Evolutionary conservation across 2,113 vertebrate species (phyloP), one percentile per base, ranked within the genome.

Genomic region (Rostratula benghalensis): DNA sequence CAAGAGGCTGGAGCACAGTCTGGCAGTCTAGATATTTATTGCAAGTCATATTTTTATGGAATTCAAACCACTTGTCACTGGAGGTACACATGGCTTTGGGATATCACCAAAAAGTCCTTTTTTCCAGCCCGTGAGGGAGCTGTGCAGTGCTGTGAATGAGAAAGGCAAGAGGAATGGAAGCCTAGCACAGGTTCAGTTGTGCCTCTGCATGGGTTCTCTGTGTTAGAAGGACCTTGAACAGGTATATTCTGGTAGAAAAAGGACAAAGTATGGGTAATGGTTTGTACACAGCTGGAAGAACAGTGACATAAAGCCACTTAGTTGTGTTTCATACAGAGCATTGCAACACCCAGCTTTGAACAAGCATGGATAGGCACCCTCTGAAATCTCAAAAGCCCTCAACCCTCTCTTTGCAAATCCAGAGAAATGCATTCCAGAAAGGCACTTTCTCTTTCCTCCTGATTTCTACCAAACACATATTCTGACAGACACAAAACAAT

Each of bases 91-190:
- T 13, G 77, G 46, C 53, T 94, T 41, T 2, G 1, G 33, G 33
- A 57, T 45, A 15, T 30, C 51, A 67, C 45, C 13, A 69, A 83
- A 64, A n/a, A 23, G 11, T 13, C 43, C 33, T 24, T 6, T 50
- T 78, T 79, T 33, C 60, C 60, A 51, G 0, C 14, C 23, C 24
- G 9, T 24, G 28, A 39, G 39, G 35, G 53, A 67, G 15, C 23
- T 0, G 0, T 46, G 48, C 63, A 8, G 18, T 10, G 18, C 25
- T 6, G 45, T 11, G 64, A 37, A 14, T 11, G 21, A 57, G 84
- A 67, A 33, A 57, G 1, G 6, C 43, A 30, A 7, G 2, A 54
- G 48, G 23, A 43, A 10, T 3, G 4, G 28, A 19, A 13, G 30
- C 3, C 54, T 53, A 4, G 30, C 15, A 5, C 4, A 28, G 81